Conservation (phyloP, 1,140 invertebrate species). For the Bombus superbus region DNA sequence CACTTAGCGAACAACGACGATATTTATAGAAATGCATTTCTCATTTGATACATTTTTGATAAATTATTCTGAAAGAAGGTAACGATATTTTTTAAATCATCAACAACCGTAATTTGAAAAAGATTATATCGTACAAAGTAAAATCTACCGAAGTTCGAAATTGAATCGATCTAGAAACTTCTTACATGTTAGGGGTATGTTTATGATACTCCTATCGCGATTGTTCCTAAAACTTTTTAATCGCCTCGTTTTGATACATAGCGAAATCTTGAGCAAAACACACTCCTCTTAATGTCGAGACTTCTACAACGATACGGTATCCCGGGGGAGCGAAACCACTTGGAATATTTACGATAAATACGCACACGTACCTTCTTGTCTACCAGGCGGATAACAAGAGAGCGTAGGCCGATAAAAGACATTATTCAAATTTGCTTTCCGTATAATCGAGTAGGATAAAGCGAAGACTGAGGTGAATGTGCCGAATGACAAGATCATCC, state of each 20-base stretch:
- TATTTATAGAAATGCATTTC: too few species aligned
- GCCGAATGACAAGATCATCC: background rate
- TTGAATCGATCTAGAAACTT: background rate
- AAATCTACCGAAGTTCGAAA: background rate
- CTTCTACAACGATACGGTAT: conserved; percentile 68
- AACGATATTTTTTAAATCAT: too few species aligned
- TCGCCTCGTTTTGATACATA: conserved; percentile 54
- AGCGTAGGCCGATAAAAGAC: conserved; percentile 75
- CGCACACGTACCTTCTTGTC: conserved; percentile 57
- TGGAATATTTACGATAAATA: conserved; percentile 76
- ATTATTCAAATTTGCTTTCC: conserved; percentile 78
- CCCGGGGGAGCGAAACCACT: conserved; percentile 66
- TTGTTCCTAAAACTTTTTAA: conserved; percentile 49
- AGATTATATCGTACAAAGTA: background rate
- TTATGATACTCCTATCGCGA: conserved; percentile 26
- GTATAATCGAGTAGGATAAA: conserved; percentile 65
- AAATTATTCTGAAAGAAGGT: too few species aligned
- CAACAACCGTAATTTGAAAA: background rate
- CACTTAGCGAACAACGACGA: too few species aligned
- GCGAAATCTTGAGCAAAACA: conserved; percentile 60
- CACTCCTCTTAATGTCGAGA: conserved; percentile 60
- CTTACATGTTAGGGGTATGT: background rate
- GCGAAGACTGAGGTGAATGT: conserved; percentile 8
- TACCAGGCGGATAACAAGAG: conserved; percentile 63
- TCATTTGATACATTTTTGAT: too few species aligned